Conservation (phyloP, 2,797 vertebrate genomes). For the Remorina albescens region DNA sequence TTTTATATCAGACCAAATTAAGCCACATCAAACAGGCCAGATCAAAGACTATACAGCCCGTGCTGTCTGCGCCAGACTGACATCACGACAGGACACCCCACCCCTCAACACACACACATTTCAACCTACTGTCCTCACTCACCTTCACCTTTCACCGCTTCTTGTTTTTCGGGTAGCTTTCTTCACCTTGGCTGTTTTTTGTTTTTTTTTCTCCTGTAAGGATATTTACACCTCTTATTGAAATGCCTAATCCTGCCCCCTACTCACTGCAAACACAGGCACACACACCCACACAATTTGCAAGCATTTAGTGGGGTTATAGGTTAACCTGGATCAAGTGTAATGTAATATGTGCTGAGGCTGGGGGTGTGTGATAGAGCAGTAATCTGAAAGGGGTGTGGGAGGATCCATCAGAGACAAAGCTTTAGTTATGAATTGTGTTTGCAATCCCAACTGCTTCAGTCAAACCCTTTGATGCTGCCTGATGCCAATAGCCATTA, state of each 20-base stretch:
- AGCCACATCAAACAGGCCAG: constrained; percentile 80
- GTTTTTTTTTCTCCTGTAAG: constrained; percentile 1
- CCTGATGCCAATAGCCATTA: constrained; percentile 54
- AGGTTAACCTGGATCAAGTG: constrained; percentile 74
- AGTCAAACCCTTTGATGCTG: constrained; percentile 61
- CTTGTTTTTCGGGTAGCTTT: too few species aligned
- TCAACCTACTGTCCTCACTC: neutral
- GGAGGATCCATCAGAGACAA: constrained; percentile 58
- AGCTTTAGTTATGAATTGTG: constrained; percentile 49
- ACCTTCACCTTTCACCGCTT: constrained; percentile 14
- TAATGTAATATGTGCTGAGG: constrained; percentile 65
- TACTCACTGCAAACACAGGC: neutral
- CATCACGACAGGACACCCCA: constrained; percentile 56
- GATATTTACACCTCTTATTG: neutral
- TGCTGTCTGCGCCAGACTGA: constrained; percentile 65
- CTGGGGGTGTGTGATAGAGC: constrained; percentile 42
- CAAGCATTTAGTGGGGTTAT: constrained; percentile 59
- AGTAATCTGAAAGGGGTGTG: constrained; percentile 26
- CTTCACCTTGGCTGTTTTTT: too few species aligned
- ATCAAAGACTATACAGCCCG: constrained; percentile 75
- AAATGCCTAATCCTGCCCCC: neutral
- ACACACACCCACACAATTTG: constrained; percentile 18
- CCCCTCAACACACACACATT: constrained; percentile 24
- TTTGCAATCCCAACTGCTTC: constrained; percentile 46
- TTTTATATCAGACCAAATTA: constrained; percentile 82